Evolutionary conservation across 2,797 vertebrate genomes (phyloP).

Genomic region (Fratercula arctica): DNA sequence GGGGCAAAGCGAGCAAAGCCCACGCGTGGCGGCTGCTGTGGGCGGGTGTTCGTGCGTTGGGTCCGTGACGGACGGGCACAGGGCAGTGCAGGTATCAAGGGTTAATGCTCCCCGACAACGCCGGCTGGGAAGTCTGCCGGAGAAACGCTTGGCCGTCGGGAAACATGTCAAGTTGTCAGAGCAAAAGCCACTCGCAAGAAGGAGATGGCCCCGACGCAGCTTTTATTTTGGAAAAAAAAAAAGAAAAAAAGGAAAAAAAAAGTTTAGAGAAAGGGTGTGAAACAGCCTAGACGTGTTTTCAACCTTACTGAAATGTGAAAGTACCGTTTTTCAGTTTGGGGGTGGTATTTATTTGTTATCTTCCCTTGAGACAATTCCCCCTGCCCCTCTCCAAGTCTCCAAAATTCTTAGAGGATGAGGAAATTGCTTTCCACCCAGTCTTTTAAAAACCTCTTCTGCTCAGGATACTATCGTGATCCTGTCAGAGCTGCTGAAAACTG

Average conservation of each 20-base stretch:
- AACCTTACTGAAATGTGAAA: background rate
- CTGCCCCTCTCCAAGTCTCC: background rate
- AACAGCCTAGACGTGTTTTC: background rate
- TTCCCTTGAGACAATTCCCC: background rate
- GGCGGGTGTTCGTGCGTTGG: background rate
- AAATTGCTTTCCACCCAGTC: background rate
- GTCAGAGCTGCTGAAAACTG: background rate
- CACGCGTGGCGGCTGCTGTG: background rate
- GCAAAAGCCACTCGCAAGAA: background rate
- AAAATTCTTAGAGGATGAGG: background rate
- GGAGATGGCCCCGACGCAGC: no score
- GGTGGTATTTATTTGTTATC: background rate
- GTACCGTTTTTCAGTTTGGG: background rate
- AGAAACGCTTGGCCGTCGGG: background rate
- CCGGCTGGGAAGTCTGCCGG: background rate
- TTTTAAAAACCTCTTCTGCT: background rate
- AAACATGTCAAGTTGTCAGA: background rate
- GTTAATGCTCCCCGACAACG: fast-evolving
- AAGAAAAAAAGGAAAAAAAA: no score
- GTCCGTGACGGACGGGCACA: background rate
- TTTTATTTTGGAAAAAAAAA: fast-evolving
- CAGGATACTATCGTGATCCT: background rate
- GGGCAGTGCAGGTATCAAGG: background rate
- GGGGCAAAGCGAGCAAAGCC: no score
- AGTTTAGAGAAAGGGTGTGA: background rate